Percentiles rank a stretch among this genome's conserved stretches.
phyloP scores from a whole-genome alignment of 2,797 vertebrate species.

The Danio kyathit region DNA sequence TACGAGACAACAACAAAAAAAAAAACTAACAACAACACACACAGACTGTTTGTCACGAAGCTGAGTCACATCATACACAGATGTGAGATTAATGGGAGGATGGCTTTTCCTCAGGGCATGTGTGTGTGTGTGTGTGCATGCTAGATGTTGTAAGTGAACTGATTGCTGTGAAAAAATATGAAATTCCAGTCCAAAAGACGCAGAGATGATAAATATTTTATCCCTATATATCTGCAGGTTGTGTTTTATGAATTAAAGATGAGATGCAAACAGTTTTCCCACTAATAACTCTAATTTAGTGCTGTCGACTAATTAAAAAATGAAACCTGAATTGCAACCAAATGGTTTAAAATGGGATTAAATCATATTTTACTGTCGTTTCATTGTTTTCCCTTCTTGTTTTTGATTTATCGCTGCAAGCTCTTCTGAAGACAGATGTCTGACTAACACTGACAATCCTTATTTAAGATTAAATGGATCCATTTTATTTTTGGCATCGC shows the following conservation, averaged over 20 bases:
- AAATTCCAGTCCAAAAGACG: background rate
- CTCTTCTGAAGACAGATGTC: background rate
- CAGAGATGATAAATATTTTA: background rate
- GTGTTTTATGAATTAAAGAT: background rate
- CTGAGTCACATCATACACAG: conserved; percentile 20
- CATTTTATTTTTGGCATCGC: too few species aligned
- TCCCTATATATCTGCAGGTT: background rate
- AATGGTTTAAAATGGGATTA: background rate
- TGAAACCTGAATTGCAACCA: background rate
- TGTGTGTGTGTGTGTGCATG: background rate
- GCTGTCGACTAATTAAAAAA: background rate
- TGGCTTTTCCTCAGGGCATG: background rate
- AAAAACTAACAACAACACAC: background rate
- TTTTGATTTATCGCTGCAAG: background rate
- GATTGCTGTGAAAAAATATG: conserved; percentile 4
- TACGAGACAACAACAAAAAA: background rate
- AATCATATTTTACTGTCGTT: background rate
- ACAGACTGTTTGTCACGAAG: conserved; percentile 4
- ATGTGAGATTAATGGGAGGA: conserved; percentile 4
- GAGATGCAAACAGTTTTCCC: background rate
- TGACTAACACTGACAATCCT: background rate
- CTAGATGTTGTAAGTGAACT: background rate
- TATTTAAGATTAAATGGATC: too few species aligned
- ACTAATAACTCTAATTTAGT: background rate
- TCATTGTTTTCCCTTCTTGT: background rate